Base-by-base conservation (phyloP, 37 sponge, comb jelly and placozoan genomes). In the Lycopodina hypogea region DNA sequence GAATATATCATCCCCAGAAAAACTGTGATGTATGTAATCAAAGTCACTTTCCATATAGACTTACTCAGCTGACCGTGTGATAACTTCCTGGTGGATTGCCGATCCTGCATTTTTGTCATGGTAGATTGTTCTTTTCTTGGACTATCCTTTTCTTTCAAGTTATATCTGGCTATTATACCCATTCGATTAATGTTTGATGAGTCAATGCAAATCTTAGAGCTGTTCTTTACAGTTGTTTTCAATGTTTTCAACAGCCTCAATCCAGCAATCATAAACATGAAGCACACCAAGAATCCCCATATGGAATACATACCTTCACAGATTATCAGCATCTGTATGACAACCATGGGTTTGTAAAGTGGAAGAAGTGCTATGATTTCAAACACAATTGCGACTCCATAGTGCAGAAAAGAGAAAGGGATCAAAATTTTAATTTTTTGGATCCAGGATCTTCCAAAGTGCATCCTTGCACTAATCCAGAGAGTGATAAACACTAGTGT, bases 261-360 rank as follows among this genome's bases (percentile, higher is more conserved):
- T 21, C 89, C 89, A 39, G 73, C 80, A 22, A 85, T 19, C 6
- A 90, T 29, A 69, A 74, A 90, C 24, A 56, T 19, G 19, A 77
- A 67, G 42, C 90, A 90, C 14, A 90, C 75, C 7, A 90, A n/a
- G 22, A 85, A 59, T 6, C 90, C 90, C 86, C 86, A 85, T 1
- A 85, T 1, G 30, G 74, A 24, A 65, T 78, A 90, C 0, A 85
- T 35, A 35, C 55, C 48, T 41, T 90, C 86, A 42, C 90, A 90
- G 18, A 32, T 48, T 0, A 90, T 53, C 22, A 85, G 22, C 2
- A 85, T 51, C 21, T 78, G 56, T 9, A 68, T 14, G 15, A 71
- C 21, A 0, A 23, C n/a, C 41, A 60, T 12, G n/a, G 55, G 33
- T 21, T n/a, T 56, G 2, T 1, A 17, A 12, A 81, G 14, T 41